Base-by-base conservation (phyloP, 2,797 vertebrate species). In the Myotis planiceps region DNA sequence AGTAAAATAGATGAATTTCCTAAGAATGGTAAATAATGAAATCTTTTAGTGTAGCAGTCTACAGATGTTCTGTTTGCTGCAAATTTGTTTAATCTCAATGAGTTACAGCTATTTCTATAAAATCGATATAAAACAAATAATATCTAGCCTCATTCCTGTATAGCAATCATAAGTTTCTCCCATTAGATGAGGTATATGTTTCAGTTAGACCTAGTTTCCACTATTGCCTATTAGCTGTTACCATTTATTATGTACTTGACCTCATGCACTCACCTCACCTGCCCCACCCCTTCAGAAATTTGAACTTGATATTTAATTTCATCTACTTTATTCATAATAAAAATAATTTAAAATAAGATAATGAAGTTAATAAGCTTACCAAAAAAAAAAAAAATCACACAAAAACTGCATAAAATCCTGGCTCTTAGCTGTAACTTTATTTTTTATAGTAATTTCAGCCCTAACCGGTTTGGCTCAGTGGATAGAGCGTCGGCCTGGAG, bases 381-480 rank as follows among this genome's bases (percentile, higher is more conserved):
- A 27, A 27, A 72, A 68, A 68, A 68, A 68, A 68, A 19, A 39
- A 53, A 58, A 58, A n/a, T 39, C n/a, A 92, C 32, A 93, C 10
- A 94, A 92, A 92, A 88, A 85, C 29, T 39, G 14, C 39, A 39
- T 29, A 78, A 90, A 93, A 90, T 85, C 18, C 68, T 86, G 83
- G 79, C 18, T 69, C 15, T 82, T 75, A 89, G n/a, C n/a, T 88
- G 1, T 74, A 85, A 49, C n/a, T 68, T 93, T 85, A 55, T 55
- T 55, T 55, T 25, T 55, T 55, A 55, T 55, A 55, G 53, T 55
- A 55, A 55, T 55, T 55, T 55, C 23, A 55, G n/a, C n/a, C n/a
- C n/a, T n/a, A n/a, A n/a, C n/a, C n/a, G n/a, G n/a, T n/a, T n/a
- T n/a, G n/a, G n/a, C n/a, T n/a, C n/a, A n/a, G n/a, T n/a, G n/a